These are phyloP conservation scores for Gnathonemus echidnorhynchus DNA, from an alignment of 2,113 vertebrate species.

Conservation along the genomic window DNA sequence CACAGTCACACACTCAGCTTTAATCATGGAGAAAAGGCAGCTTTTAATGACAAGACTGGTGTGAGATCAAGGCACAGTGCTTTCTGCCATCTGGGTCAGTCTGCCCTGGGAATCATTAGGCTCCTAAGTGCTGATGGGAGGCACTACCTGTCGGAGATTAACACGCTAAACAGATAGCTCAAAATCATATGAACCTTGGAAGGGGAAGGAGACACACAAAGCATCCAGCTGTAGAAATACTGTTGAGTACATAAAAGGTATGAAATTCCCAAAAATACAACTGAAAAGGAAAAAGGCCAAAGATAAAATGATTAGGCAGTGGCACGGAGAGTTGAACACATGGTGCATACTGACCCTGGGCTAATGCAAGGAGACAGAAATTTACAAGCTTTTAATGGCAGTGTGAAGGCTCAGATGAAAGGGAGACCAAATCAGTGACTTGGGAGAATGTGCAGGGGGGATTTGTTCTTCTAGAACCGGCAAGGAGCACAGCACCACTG, in stretches of 20 bases:
- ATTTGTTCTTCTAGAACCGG: neutral
- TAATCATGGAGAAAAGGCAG: constrained; percentile 45
- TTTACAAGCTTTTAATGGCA: constrained; percentile 56
- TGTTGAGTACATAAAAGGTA: neutral
- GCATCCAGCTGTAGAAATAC: neutral
- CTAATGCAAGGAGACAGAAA: constrained; percentile 58
- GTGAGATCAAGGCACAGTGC: neutral
- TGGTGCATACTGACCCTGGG: constrained; percentile 18
- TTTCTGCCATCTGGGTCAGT: neutral
- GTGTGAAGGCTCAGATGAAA: constrained; percentile 54
- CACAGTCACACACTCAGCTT: constrained; percentile 21
- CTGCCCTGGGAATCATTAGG: neutral
- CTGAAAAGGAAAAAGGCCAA: neutral
- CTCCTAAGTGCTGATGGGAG: neutral
- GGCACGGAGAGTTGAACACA: neutral
- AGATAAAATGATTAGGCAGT: neutral
- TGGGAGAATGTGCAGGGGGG: neutral
- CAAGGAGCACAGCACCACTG: neutral
- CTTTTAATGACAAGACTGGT: constrained; percentile 30
- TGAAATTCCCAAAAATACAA: neutral
- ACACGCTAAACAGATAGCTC: neutral
- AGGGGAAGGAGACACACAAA: neutral
- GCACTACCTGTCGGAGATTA: neutral
- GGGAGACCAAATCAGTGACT: constrained; percentile 21
- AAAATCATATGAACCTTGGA: neutral